Percentiles rank a stretch among this genome's conserved stretches.
Conservation (phyloP, 1,140 invertebrate species). For the Drosophila arizonae region DNA sequence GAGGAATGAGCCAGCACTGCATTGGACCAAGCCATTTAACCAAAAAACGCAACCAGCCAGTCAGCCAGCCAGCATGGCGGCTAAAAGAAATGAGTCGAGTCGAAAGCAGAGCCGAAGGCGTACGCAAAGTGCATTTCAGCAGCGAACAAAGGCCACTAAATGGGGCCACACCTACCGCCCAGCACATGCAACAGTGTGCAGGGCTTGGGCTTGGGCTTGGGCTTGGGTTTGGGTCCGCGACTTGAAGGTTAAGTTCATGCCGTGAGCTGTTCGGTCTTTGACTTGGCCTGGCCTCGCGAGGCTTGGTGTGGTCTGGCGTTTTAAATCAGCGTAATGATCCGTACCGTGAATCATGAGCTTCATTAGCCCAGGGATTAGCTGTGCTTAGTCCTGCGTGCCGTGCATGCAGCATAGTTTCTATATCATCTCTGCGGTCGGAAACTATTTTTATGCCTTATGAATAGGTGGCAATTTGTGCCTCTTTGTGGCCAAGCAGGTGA, state of each 20-base stretch:
- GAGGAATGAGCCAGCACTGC: slow-evolving; percentile 75
- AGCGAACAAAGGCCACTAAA: slow-evolving; percentile 43
- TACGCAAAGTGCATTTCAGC: slow-evolving; percentile 41
- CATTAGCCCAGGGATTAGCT: slow-evolving; percentile 49
- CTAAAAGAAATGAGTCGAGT: slow-evolving; percentile 47
- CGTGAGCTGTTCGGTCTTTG: slow-evolving; percentile 55
- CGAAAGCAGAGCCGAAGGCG: slow-evolving; percentile 36
- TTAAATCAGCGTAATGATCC: slow-evolving; percentile 38
- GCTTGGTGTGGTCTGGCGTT: slow-evolving; percentile 30
- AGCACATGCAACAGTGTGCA: slow-evolving; percentile 13
- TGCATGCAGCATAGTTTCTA: not conserved
- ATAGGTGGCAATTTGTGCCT: slow-evolving; percentile 30
- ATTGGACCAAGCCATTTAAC: slow-evolving; percentile 79
- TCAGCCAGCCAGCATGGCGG: slow-evolving; percentile 19
- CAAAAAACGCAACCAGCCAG: slow-evolving; percentile 48
- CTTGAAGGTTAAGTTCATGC: slow-evolving; percentile 69
- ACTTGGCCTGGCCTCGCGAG: slow-evolving; percentile 41
- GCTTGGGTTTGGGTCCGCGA: slow-evolving; percentile 11
- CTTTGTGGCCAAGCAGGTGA: slow-evolving; percentile 11
- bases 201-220: not conserved
- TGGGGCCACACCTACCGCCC: slow-evolving; percentile 41
- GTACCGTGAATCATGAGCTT: slow-evolving; percentile 45
- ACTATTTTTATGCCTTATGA: slow-evolving; percentile 30
- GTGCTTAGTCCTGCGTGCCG: slow-evolving; percentile 23
- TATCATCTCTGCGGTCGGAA: not conserved